Percentiles rank a stretch among this genome's conserved stretches.
Conservation (phyloP, 2,888 invertebrate species). For the Perizoma flavofasciatum region DNA sequence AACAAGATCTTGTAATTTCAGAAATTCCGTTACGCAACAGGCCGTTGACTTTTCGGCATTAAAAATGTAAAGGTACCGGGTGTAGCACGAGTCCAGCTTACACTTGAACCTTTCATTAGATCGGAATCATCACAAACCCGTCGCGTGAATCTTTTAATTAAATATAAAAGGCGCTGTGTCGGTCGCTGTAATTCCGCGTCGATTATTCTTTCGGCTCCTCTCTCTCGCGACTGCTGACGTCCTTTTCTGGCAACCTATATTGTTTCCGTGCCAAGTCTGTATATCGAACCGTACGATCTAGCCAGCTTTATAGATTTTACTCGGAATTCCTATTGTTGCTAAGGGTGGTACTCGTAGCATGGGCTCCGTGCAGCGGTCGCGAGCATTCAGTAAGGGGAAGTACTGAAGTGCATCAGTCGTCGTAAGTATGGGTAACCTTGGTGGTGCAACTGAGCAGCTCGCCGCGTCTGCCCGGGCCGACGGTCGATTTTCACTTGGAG, state of each 20-base stretch:
- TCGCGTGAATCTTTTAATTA: constrained; percentile 58
- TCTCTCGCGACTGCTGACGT: constrained; percentile 63
- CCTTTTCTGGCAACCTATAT: constrained; percentile 74
- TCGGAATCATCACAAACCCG: constrained; percentile 49
- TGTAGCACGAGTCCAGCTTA: constrained; percentile 30
- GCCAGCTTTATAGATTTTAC: constrained; percentile 64
- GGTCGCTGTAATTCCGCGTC: constrained; percentile 57
- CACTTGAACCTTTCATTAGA: constrained; percentile 45
- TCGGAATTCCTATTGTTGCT: constrained; percentile 43
- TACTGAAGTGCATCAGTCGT: constrained; percentile 69
- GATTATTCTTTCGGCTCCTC: constrained; percentile 63
- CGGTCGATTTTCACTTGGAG: constrained; percentile 83
- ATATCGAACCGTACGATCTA: constrained; percentile 69
- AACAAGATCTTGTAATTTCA: constrained; percentile 2
- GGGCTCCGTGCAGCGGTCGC: constrained; percentile 37
- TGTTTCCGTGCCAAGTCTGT: constrained; percentile 72
- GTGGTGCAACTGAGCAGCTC: constrained; percentile 68
- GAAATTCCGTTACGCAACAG: constrained; percentile 32
- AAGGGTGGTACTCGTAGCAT: constrained; percentile 40
- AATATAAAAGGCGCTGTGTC: constrained; percentile 60
- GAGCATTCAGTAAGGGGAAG: constrained; percentile 49
- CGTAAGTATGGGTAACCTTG: constrained; percentile 70
- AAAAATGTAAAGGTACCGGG: constrained; percentile 28
- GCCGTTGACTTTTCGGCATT: constrained; percentile 34
- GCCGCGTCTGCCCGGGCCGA: constrained; percentile 80